Conservation (phyloP, 2,888 invertebrate species). For the Biston stratarius region DNA sequence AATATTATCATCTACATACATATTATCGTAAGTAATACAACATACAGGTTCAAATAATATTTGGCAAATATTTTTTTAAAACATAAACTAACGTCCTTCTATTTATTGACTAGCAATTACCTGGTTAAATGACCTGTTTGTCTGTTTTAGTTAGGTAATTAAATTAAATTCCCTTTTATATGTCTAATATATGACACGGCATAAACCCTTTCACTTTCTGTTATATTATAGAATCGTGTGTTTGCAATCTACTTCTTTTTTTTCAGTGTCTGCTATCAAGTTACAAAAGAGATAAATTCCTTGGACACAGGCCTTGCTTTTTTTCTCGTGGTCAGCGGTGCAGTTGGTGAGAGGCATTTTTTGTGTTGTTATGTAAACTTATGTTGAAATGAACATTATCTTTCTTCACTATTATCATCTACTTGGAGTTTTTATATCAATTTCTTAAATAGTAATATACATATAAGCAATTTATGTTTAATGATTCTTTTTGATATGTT, state of each 20-base stretch:
- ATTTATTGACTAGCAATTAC: neutral
- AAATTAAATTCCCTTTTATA: too few relatives aligned
- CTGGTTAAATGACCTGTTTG: neutral
- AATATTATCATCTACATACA: constrained; percentile 71
- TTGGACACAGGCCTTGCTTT: constrained; percentile 79
- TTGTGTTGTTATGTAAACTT: constrained; percentile 46
- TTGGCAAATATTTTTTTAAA: neutral
- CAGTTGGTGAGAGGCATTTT: constrained; percentile 75
- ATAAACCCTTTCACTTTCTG: constrained; percentile 26
- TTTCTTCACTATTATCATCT: constrained; percentile 8
- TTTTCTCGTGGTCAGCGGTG: constrained; percentile 78
- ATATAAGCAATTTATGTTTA: too few relatives aligned
- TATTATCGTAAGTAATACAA: constrained; percentile 73
- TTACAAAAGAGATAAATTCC: constrained; percentile 73
- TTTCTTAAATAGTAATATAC: neutral
- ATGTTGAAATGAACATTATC: constrained; percentile 41
- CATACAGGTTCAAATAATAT: neutral
- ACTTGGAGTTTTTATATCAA: constrained; percentile 7
- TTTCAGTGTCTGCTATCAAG: constrained; percentile 79
- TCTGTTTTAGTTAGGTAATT: too few relatives aligned
- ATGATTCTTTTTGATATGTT: neutral
- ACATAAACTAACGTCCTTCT: neutral
- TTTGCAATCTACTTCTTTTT: constrained; percentile 39
- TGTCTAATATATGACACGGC: neutral
- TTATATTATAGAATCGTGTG: constrained; percentile 23